Percentiles rank a stretch among this genome's conserved stretches.
These are phyloP conservation scores for Dermochelys coriacea DNA, from an alignment of 2,797 vertebrate genomes.

Conservation along the genomic window DNA sequence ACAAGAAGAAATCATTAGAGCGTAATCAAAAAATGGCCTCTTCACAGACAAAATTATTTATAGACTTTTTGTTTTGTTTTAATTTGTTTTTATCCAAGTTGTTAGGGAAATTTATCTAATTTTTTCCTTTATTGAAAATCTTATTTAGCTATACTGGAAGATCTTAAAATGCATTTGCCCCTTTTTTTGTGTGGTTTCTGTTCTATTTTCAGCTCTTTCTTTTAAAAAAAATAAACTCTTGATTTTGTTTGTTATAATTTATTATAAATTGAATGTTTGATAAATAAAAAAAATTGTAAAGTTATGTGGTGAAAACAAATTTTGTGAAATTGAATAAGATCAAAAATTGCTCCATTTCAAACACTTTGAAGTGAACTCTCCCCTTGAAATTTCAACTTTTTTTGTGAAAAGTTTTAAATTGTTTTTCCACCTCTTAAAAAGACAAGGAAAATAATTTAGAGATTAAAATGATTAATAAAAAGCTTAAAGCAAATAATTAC, in stretches of 20 bases:
- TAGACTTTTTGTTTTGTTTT: background rate
- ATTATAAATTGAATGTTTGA: background rate
- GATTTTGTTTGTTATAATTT: background rate
- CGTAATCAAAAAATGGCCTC: background rate
- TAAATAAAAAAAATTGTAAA: background rate
- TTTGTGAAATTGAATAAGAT: background rate
- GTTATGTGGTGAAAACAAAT: background rate
- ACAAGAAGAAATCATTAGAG: background rate
- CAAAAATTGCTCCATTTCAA: background rate
- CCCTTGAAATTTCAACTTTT: background rate
- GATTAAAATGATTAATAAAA: background rate
- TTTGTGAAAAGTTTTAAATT: background rate
- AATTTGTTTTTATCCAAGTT: background rate
- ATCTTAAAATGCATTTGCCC: fast-evolving
- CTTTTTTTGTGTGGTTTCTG: background rate
- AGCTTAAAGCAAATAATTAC: background rate
- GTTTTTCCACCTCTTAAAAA: background rate
- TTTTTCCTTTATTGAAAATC: background rate
- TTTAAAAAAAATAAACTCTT: background rate
- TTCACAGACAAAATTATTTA: background rate
- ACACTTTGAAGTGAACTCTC: background rate
- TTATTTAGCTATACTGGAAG: background rate
- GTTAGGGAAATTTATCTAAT: background rate
- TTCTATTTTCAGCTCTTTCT: background rate
- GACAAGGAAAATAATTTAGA: background rate